phyloP scores from a whole-genome alignment of 2,797 vertebrate genomes.

The Enteromius anoplus region DNA sequence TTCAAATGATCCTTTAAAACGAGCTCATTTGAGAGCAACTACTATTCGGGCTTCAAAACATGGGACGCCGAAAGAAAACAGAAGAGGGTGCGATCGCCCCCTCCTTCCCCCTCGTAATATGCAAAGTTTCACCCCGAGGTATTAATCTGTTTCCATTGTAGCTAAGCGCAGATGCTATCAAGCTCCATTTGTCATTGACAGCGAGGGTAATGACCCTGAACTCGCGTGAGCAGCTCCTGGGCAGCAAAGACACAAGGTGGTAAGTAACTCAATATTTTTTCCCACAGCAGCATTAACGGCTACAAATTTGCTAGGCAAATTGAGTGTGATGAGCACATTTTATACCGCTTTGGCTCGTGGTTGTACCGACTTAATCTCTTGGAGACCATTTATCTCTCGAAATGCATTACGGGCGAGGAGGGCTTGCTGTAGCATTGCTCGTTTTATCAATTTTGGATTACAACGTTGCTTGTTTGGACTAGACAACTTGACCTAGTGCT shows the following conservation, averaged over 20 bases:
- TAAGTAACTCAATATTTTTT: slow-evolving; percentile 75
- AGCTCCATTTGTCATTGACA: slow-evolving; percentile 77
- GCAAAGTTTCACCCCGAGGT: slow-evolving; percentile 63
- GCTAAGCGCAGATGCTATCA: slow-evolving; percentile 75
- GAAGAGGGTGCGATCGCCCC: slow-evolving; percentile 37
- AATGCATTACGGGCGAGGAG: slow-evolving; percentile 28
- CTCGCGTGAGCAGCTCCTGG: slow-evolving; percentile 64
- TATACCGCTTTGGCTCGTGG: slow-evolving; percentile 29
- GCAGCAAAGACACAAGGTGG: slow-evolving; percentile 64
- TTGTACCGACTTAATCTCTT: slow-evolving; percentile 46
- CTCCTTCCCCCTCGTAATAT: slow-evolving; percentile 53
- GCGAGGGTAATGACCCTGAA: slow-evolving; percentile 79
- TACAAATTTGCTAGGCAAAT: slow-evolving; percentile 71
- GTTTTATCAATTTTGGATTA: slow-evolving; percentile 27
- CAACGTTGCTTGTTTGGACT: slow-evolving; percentile 12
- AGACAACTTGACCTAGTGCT: background rate
- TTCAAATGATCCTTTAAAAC: slow-evolving; percentile 63
- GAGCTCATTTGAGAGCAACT: slow-evolving; percentile 38
- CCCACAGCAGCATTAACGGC: slow-evolving; percentile 69
- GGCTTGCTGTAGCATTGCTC: slow-evolving; percentile 1
- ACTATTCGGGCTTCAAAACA: slow-evolving; percentile 39
- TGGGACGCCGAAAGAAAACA: slow-evolving; percentile 47
- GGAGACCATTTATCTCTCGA: slow-evolving; percentile 41
- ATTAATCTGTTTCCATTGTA: slow-evolving; percentile 74
- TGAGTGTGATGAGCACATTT: slow-evolving; percentile 60